Evolutionary conservation across 1,140 invertebrate genomes (phyloP).

Genomic region (Choristoneura fumiferana): DNA sequence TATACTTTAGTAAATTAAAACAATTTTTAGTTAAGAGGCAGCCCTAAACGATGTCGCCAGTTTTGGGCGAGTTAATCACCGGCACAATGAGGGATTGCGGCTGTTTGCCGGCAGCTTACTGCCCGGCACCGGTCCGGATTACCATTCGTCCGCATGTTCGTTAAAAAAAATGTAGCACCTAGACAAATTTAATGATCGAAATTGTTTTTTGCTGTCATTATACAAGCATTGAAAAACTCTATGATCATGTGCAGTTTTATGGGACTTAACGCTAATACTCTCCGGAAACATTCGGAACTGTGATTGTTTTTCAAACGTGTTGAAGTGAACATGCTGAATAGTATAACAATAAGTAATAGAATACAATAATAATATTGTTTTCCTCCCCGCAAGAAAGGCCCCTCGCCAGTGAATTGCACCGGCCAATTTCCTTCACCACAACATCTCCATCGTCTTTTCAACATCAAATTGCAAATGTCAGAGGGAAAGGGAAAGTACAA

Average conservation of each 20-base stretch:
- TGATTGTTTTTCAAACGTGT: too few relatives aligned
- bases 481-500: conserved; percentile 33
- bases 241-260: too few relatives aligned
- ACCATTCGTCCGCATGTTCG: not conserved
- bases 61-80: conserved; percentile 50
- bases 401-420: conserved; percentile 21
- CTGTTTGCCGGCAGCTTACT: not conserved
- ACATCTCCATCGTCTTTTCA: conserved; percentile 33
- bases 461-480: conserved; percentile 36
- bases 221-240: not conserved
- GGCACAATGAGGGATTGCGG: conserved; percentile 32
- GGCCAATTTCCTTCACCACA: conserved; percentile 25
- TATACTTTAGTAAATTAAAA: too few relatives aligned
- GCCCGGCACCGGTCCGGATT: not conserved
- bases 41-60: conserved; percentile 31
- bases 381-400: conserved; percentile 8
- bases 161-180: not conserved
- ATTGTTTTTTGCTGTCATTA: not conserved
- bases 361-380: conserved; percentile 13
- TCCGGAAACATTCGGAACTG: too few relatives aligned
- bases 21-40: conserved; percentile 23
- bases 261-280: too few relatives aligned
- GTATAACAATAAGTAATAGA: not conserved
- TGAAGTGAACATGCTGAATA: too few relatives aligned
- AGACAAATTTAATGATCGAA: not conserved